A percentile compares a stretch with the other conserved stretches of the same genome.
Conservation (phyloP, 2,113 vertebrate genomes). For the Atherinomorus stipes region DNA sequence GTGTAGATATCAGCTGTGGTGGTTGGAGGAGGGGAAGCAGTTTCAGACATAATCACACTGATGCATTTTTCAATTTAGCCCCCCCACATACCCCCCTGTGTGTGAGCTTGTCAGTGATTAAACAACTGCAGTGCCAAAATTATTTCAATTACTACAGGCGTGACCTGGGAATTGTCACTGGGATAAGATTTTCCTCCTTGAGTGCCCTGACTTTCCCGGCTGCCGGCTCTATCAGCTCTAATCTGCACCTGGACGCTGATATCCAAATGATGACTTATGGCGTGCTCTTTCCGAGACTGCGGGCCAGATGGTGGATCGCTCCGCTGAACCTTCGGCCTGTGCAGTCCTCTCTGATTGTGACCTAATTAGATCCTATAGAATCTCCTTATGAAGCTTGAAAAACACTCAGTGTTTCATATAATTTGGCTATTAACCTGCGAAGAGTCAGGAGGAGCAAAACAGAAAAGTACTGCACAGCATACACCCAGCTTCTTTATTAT, state of each 20-base stretch:
- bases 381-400: constrained; percentile 47
- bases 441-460: neutral
- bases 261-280: constrained; percentile 99
- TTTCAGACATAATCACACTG: constrained; percentile 76
- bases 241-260: constrained; percentile 98
- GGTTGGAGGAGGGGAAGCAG: constrained; percentile 10
- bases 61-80: constrained; percentile 86
- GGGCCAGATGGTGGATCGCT: constrained; percentile 88
- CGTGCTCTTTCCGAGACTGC: constrained; percentile 89
- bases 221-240: constrained; percentile 96
- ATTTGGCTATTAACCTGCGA: neutral
- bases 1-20: neutral
- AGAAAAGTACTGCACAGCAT: neutral
- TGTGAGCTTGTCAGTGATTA: constrained; percentile 96
- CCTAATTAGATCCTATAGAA: constrained; percentile 89
- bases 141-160: constrained; percentile 95
- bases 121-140: constrained; percentile 95
- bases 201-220: constrained; percentile 86
- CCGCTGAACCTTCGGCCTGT: constrained; percentile 88
- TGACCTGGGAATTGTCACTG: constrained; percentile 95
- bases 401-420: constrained; percentile 74
- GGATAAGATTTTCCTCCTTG: constrained; percentile 95
- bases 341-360: constrained; percentile 84
- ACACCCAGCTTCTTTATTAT: neutral
- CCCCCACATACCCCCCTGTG: constrained; percentile 57